phyloP scores from a whole-genome alignment of 1,140 invertebrate species.

The Drosophila arizonae region DNA sequence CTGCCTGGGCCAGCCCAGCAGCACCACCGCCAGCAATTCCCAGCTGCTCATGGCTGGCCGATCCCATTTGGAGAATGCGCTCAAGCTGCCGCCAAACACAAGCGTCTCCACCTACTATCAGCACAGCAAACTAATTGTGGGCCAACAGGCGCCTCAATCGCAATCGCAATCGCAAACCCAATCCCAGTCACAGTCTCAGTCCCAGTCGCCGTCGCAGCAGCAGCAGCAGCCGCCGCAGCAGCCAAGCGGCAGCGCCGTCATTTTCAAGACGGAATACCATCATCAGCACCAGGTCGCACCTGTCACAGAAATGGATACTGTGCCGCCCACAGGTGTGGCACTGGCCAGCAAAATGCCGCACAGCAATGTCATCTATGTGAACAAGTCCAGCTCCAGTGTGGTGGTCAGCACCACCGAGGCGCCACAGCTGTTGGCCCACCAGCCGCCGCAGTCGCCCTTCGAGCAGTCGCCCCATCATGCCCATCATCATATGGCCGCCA shows the following conservation, averaged over 20 bases:
- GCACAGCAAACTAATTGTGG: slow-evolving; percentile 69
- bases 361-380: slow-evolving; percentile 77
- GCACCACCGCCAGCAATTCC: slow-evolving; percentile 39
- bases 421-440: slow-evolving; percentile 18
- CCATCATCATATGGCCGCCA: slow-evolving; percentile 47
- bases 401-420: slow-evolving; percentile 65
- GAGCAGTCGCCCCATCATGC: slow-evolving; percentile 18
- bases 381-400: slow-evolving; percentile 60
- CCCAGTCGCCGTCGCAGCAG: neutral
- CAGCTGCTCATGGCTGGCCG: slow-evolving; percentile 57
- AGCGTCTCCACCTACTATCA: slow-evolving; percentile 81
- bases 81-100: slow-evolving; percentile 76
- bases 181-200: neutral
- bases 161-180: neutral
- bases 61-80: slow-evolving; percentile 75
- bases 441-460: slow-evolving; percentile 10
- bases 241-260: slow-evolving; percentile 13
- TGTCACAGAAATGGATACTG: slow-evolving; percentile 81
- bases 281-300: slow-evolving; percentile 65
- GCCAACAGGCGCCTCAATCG: slow-evolving; percentile 21
- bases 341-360: slow-evolving; percentile 68
- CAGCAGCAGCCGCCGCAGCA: slow-evolving; percentile 2
- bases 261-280: slow-evolving; percentile 38
- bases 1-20: slow-evolving; percentile 46
- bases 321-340: slow-evolving; percentile 72